These are phyloP conservation scores for Spodoptera litura DNA, from an alignment of 1,140 invertebrate genomes.

Conservation along the genomic window DNA sequence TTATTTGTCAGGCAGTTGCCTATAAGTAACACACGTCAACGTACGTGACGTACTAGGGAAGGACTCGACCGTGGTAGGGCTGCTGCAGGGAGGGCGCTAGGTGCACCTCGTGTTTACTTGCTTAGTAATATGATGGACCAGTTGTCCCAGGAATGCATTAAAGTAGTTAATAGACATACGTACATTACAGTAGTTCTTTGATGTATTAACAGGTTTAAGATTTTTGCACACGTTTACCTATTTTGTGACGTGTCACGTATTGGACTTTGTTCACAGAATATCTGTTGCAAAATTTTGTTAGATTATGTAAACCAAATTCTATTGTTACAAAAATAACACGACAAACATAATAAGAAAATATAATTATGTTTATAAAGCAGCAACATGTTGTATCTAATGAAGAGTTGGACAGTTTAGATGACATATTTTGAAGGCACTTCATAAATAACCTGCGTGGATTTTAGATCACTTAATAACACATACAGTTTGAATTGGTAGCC, in stretches of 20 bases:
- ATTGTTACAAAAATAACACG: too few species aligned
- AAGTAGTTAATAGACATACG: neutral
- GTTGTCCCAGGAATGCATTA: constrained; percentile 18
- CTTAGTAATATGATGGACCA: constrained; percentile 2
- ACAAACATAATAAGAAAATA: too few species aligned
- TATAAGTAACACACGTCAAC: neutral
- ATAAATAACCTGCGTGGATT: constrained; percentile 12
- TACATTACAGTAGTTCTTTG: neutral
- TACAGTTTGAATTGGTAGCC: neutral
- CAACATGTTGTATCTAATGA: neutral
- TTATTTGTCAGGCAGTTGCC: neutral
- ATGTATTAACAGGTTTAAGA: too few species aligned
- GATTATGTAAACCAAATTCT: too few species aligned
- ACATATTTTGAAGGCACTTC: constrained; percentile 49
- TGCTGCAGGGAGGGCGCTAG: too few species aligned
- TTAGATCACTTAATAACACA: neutral
- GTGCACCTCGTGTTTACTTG: too few species aligned
- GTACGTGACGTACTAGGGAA: too few species aligned
- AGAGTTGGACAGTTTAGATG: neutral
- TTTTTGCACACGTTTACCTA: too few species aligned
- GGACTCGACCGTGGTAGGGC: too few species aligned
- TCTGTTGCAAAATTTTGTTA: too few species aligned
- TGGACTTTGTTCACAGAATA: too few species aligned
- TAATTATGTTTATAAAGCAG: neutral
- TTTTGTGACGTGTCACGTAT: too few species aligned